These are phyloP conservation scores for Polylopha cassiicola DNA, from an alignment of 2,888 invertebrate species.

Conservation along the genomic window DNA sequence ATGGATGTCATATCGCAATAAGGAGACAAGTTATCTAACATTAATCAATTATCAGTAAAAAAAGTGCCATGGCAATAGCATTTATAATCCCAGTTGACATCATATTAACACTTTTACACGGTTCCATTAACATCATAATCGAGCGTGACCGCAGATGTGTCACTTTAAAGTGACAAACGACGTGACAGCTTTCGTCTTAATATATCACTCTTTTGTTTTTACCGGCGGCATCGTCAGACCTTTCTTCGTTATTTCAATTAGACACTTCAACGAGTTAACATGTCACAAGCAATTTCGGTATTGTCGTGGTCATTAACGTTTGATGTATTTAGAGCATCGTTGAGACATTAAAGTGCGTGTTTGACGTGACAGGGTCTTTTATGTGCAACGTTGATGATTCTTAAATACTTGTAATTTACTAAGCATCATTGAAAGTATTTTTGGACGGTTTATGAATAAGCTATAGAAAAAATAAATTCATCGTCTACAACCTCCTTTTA, in stretches of 20 bases:
- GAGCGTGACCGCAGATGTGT: slow-evolving; percentile 26
- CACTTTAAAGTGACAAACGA: slow-evolving; percentile 42
- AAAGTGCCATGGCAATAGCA: no score
- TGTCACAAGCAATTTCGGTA: slow-evolving; percentile 4
- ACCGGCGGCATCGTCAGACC: slow-evolving; percentile 27
- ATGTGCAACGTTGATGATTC: slow-evolving; percentile 11
- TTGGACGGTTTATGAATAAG: no score
- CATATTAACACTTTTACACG: slow-evolving; percentile 16
- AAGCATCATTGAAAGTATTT: no score
- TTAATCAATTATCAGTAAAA: no score
- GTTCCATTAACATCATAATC: slow-evolving; percentile 15
- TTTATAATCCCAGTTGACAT: slow-evolving; percentile 23
- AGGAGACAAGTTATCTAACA: no score
- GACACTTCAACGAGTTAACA: slow-evolving; percentile 29
- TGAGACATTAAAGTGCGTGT: slow-evolving; percentile 4
- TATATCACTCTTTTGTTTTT: slow-evolving; percentile 33
- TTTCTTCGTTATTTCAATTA: slow-evolving; percentile 33
- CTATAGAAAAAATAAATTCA: no score
- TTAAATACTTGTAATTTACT: slow-evolving; percentile 1
- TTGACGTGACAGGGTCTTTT: slow-evolving; percentile 15
- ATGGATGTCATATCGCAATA: no score
- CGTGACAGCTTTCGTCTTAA: slow-evolving; percentile 31
- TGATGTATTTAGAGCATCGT: slow-evolving; percentile 6
- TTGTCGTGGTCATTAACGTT: slow-evolving; percentile 7
- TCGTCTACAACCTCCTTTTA: no score